Evolutionary conservation across 2,797 vertebrate species (phyloP).

Genomic region (Balearica regulorum): DNA sequence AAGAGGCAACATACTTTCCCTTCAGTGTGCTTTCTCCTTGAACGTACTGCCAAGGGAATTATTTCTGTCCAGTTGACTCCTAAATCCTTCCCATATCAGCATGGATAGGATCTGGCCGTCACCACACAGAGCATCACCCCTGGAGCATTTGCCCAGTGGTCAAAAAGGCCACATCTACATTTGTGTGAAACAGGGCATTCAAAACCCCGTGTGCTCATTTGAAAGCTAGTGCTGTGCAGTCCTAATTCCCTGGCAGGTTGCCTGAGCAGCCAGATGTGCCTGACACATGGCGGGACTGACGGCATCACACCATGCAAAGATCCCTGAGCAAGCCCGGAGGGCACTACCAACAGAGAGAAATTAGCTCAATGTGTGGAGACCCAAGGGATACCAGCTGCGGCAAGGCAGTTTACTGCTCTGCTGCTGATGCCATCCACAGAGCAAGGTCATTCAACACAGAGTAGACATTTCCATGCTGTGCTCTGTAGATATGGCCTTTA

Average conservation of each 20-base stretch:
- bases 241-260: neutral
- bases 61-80: neutral
- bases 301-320: neutral
- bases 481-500: neutral
- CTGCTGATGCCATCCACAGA: neutral
- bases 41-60: neutral
- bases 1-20: neutral
- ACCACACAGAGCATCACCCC: neutral
- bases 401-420: neutral
- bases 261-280: slow-evolving; percentile 13
- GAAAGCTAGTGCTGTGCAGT: neutral
- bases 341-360: neutral
- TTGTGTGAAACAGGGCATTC: neutral
- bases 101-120: accelerated
- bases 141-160: neutral
- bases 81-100: neutral
- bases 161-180: neutral
- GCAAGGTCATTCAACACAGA: neutral
- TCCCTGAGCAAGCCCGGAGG: neutral
- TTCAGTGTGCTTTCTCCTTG: neutral
- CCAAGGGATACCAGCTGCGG: neutral
- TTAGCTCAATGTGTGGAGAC: neutral
- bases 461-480: neutral
- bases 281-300: neutral
- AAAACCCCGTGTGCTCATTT: neutral